Evolutionary conservation across 1,140 invertebrate genomes (phyloP).

Genomic region (Trachymyrmex cornetzi): DNA sequence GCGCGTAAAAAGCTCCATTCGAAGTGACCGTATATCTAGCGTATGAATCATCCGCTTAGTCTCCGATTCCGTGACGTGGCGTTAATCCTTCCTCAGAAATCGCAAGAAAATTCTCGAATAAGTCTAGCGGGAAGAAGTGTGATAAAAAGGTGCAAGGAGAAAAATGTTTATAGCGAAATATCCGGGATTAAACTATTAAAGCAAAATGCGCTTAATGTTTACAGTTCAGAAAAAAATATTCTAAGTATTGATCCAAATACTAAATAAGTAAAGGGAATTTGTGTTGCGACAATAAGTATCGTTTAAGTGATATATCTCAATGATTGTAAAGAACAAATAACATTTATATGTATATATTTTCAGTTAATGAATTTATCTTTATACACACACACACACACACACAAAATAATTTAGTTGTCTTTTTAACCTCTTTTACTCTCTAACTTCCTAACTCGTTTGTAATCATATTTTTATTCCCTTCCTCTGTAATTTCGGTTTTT

Average conservation of each 20-base stretch:
- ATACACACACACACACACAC: no score
- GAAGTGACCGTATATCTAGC: not conserved
- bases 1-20: constrained; percentile 6
- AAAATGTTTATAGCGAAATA: not conserved
- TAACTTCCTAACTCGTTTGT: no score
- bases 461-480: no score
- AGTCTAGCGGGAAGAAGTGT: not conserved
- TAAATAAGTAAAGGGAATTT: not conserved
- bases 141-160: not conserved
- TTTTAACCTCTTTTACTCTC: no score
- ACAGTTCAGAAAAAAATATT: constrained; percentile 1
- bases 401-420: no score
- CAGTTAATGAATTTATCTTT: not conserved
- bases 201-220: constrained; percentile 1
- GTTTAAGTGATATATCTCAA: not conserved
- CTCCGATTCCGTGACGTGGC: constrained; percentile 1
- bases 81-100: constrained; percentile 30
- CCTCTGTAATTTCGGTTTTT: no score
- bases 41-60: constrained; percentile 13
- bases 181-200: not conserved
- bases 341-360: not conserved
- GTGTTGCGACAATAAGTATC: not conserved
- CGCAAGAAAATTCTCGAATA: constrained; percentile 24
- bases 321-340: not conserved
- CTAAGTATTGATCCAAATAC: not conserved